These are phyloP conservation scores for Sarcophaga rosellei DNA, from an alignment of 2,888 invertebrate genomes.

Conservation along the genomic window DNA sequence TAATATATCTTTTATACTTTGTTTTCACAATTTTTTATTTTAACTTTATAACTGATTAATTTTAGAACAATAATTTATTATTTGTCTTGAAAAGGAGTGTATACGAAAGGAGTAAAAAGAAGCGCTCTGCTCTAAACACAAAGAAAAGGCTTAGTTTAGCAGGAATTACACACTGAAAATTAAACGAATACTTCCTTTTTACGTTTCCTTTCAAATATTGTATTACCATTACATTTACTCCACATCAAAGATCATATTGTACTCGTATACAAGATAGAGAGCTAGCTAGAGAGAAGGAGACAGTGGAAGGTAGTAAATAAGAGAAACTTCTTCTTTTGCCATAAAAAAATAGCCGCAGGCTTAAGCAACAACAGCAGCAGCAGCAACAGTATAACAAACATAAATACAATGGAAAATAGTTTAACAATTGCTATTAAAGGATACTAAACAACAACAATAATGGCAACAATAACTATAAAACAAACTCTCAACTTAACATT, in stretches of 20 bases:
- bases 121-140: neutral
- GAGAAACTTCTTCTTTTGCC: slow-evolving; percentile 39
- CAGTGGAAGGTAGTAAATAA: slow-evolving; percentile 1
- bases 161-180: no score
- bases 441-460: slow-evolving; percentile 31
- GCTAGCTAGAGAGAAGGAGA: neutral
- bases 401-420: slow-evolving; percentile 43
- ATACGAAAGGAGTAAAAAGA: neutral
- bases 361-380: slow-evolving; percentile 46
- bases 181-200: no score
- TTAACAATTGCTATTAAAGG: slow-evolving; percentile 46
- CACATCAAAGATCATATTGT: slow-evolving; percentile 32
- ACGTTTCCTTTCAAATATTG: no score
- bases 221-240: neutral
- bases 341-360: slow-evolving; percentile 54
- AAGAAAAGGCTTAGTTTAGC: no score
- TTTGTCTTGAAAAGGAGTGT: slow-evolving; percentile 40
- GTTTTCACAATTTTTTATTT: neutral
- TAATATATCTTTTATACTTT: slow-evolving; percentile 1
- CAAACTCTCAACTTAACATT: neutral
- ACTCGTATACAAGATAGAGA: slow-evolving; percentile 39
- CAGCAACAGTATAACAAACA: slow-evolving; percentile 30
- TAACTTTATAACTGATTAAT: slow-evolving; percentile 44
- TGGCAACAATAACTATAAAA: slow-evolving; percentile 1
- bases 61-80: slow-evolving; percentile 57